These are phyloP conservation scores for Aptenodytes patagonicus DNA, from an alignment of 2,113 vertebrate genomes.

Conservation along the genomic window DNA sequence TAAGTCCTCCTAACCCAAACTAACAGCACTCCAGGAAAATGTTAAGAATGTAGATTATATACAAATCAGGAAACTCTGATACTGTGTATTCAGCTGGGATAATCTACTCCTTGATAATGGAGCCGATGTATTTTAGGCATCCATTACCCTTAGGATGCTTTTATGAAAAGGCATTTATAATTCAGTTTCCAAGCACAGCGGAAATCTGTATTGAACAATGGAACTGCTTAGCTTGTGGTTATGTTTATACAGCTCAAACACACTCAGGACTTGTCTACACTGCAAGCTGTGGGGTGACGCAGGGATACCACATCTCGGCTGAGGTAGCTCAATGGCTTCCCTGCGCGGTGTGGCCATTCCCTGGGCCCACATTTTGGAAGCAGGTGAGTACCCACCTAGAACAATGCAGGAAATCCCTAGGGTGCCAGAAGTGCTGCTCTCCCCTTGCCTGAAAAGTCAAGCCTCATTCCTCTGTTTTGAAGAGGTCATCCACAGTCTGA, in stretches of 20 bases:
- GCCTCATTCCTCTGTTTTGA: background rate
- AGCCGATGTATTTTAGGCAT: background rate
- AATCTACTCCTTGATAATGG: conserved; percentile 36
- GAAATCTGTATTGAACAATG: background rate
- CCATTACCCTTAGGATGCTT: conserved; percentile 1
- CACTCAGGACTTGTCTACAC: background rate
- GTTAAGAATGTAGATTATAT: conserved; percentile 41
- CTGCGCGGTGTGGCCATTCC: background rate
- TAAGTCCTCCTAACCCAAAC: conserved; percentile 49
- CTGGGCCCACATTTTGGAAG: background rate
- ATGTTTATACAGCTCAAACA: background rate
- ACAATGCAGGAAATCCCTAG: background rate
- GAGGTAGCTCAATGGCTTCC: background rate
- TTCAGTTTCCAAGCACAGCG: background rate
- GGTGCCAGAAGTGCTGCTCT: background rate
- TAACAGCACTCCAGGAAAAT: conserved; percentile 54
- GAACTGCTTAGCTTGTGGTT: conserved; percentile 3
- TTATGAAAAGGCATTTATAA: conserved; percentile 10
- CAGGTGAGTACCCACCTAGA: background rate
- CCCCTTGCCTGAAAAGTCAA: background rate
- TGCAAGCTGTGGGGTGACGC: background rate
- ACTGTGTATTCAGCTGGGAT: conserved; percentile 21
- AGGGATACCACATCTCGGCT: background rate
- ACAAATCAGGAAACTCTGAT: conserved; percentile 41
- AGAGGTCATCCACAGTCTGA: background rate